These are phyloP conservation scores for Polydrusus cervinus DNA, from an alignment of 2,888 invertebrate genomes.

Conservation along the genomic window DNA sequence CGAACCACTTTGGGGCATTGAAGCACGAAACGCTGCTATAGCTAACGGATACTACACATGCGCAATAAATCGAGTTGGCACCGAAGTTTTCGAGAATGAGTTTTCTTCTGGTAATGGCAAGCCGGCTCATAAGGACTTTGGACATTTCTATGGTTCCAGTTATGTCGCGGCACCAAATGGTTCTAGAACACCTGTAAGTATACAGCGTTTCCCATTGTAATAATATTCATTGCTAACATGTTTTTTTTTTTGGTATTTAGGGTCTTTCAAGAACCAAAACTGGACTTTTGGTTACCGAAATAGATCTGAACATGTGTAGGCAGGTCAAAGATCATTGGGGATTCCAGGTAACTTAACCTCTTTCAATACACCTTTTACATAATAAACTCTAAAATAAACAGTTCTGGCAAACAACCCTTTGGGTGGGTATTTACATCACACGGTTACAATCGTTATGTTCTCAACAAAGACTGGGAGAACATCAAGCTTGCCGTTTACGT, in stretches of 20 bases:
- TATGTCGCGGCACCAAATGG: constrained; percentile 97
- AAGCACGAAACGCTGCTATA: constrained; percentile 96
- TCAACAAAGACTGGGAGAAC: too few relatives aligned
- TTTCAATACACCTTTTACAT: too few relatives aligned
- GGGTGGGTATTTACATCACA: too few relatives aligned
- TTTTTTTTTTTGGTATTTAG: constrained; percentile 51
- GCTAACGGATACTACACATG: constrained; percentile 97
- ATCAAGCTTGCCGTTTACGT: too few relatives aligned
- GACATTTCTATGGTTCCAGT: constrained; percentile 96
- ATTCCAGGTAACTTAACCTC: constrained; percentile 78
- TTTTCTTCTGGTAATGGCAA: constrained; percentile 90
- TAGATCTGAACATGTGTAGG: constrained; percentile 95
- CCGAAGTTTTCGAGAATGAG: constrained; percentile 80
- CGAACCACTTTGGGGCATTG: constrained; percentile 96
- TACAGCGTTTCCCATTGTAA: constrained; percentile 44
- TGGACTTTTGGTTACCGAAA: constrained; percentile 89
- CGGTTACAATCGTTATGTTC: too few relatives aligned
- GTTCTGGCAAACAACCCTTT: too few relatives aligned
- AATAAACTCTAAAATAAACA: too few relatives aligned
- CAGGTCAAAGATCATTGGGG: constrained; percentile 96
- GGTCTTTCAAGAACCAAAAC: constrained; percentile 60
- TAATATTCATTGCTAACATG: too few relatives aligned
- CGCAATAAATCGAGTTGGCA: constrained; percentile 91
- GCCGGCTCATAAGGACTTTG: constrained; percentile 85
- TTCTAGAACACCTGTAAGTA: constrained; percentile 86